Base-by-base conservation (phyloP, 2,113 vertebrate species). In the Datnioides undecimradiatus region DNA sequence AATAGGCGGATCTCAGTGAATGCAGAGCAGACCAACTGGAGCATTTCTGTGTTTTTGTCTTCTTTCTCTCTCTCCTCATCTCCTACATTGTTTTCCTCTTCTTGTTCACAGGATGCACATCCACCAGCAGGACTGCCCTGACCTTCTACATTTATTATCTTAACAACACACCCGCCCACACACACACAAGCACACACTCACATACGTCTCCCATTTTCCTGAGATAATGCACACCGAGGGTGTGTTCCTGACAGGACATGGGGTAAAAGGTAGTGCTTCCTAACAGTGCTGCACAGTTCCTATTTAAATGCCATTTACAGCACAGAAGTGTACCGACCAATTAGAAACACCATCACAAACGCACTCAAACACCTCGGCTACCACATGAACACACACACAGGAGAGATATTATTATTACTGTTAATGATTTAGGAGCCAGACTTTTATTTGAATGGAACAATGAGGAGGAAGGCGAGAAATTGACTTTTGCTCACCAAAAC, bases 191-290 rank as follows among this genome's bases (percentile, higher is more conserved):
- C 21, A 54, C 25, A 64, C 12, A 40, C 33, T 8, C 41, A 29
- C 25, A 19, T 40, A 17, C 2, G 4, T 34, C 31, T 34, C 21
- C 27, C 23, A 19, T 43, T 21, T 9, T 14, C n/a, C n/a, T n/a
- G n/a, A 19, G 19, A 9, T 48, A 3, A 19, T n/a, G n/a, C 38
- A 49, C 0, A 2, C 10, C 9, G 5, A 34, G 8, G 6, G 81
- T 80, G 52, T 49, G 79, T 87, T 75, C 60, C 23, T 1, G 2
- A 10, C 7, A 10, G 59, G 54, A 91, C 86, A 70, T 87, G 88
- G 86, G n/a, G n/a, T n/a, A n/a, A n/a, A n/a, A n/a, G 74, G 33
- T 41, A 68, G 82, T 74, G 59, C 86, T 70, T 80, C 68, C 49
- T 11, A 88, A 76, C 46, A 27, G 25, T 51, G 25, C 8, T 65